Evolutionary conservation across 2,797 vertebrate species (phyloP), one percentile per base, ranked within the genome.

Genomic region (Epinephelus malabaricus): DNA sequence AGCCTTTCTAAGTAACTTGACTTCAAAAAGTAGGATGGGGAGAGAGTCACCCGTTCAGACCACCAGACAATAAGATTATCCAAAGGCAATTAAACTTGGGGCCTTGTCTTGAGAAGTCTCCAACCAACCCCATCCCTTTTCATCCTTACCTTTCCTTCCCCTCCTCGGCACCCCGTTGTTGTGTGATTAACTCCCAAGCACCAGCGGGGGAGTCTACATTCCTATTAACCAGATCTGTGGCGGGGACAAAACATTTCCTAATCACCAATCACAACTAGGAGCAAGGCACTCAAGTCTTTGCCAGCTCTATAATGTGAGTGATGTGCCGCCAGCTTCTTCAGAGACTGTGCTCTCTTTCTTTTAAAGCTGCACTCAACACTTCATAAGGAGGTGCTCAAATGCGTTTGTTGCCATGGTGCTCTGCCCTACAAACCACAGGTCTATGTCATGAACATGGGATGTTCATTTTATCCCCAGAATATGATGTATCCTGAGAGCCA

Each of bases 181-280:
- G 92, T 92, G 92, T 95, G 95, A 95, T 96, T 96, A 95, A 94
- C 90, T 95, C 81, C 76, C 59, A 23, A 90, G 89, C 88, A 87
- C 84, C 92, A 87, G 88, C 77, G 73, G 88, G 90, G 90, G 81
- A 87, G 90, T 76, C 88, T 50, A 81, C 80, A 81, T 87, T 92
- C 91, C 90, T 90, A 91, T 94, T 94, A 91, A 77, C 75, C 78
- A 85, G 83, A 87, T 90, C 89, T 91, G 85, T 90, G 82, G 86
- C 46, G 46, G 85, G 91, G 84, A 92, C 89, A 89, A 93, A 94
- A 90, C 83, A 89, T 70, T 88, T 74, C 81, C 88, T 94, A 95
- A 95, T 94, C 94, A 90, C 88, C 89, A 87, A 90, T 90, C 90
- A 90, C 89, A 81, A 87, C 79, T 56, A 78, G 81, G 81, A 87